Percentiles rank a stretch among this genome's conserved stretches.
These are phyloP conservation scores for Lophius piscatorius DNA, from an alignment of 2,113 vertebrate species.

Conservation along the genomic window DNA sequence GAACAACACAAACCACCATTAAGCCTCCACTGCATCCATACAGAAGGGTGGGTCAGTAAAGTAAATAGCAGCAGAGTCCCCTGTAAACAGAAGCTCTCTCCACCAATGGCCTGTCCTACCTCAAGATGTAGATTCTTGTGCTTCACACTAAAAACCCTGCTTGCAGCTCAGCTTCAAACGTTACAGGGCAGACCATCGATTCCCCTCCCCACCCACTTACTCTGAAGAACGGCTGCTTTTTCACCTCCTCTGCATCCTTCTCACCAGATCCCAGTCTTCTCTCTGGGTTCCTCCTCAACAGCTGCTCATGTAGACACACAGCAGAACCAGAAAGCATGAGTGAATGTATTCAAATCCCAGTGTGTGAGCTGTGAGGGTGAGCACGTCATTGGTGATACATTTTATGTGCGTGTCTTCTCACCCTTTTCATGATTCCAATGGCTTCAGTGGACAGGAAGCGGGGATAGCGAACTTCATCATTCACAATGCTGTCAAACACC, in stretches of 20 bases:
- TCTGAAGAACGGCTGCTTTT: conserved; percentile 97
- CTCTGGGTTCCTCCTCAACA: conserved; percentile 94
- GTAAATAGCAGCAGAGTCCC: too few species aligned
- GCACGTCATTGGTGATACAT: too few species aligned
- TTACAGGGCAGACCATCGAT: too few species aligned
- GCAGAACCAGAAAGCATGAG: too few species aligned
- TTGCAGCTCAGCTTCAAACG: too few species aligned
- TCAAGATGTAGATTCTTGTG: too few species aligned
- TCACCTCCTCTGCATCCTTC: conserved; percentile 97
- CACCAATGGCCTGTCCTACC: too few species aligned
- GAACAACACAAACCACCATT: too few species aligned
- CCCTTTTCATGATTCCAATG: conserved; percentile 96
- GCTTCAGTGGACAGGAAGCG: conserved; percentile 96
- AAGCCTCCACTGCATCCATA: too few species aligned
- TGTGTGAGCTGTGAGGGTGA: neutral
- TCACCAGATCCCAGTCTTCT: conserved; percentile 93
- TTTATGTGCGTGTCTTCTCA: conserved; percentile 67
- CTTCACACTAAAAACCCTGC: too few species aligned
- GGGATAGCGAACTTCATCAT: conserved; percentile 98
- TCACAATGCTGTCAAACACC: conserved; percentile 99
- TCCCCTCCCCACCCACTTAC: conserved; percentile 78
- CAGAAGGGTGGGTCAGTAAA: too few species aligned
- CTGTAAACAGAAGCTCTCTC: too few species aligned
- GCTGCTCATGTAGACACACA: conserved; percentile 72
- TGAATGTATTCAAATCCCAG: neutral